Evolutionary conservation across 2,113 vertebrate genomes (phyloP), one percentile per base, ranked within the genome.

Genomic region (Pica pica): DNA sequence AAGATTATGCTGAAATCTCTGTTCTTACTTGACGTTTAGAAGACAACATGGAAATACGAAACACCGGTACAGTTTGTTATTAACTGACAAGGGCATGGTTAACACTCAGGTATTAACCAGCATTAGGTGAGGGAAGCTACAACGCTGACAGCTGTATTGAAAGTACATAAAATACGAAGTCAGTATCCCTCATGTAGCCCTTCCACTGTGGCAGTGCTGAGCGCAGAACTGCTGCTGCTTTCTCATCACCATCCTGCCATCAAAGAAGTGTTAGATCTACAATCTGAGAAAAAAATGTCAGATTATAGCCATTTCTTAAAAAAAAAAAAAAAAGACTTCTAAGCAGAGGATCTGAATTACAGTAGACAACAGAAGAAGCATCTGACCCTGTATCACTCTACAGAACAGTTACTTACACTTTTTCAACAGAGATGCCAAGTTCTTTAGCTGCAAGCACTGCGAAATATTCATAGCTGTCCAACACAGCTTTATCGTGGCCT

Each of bases 391-490:
- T 28, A 57, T n/a, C 53, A 55, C 46, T 50, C n/a, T n/a, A 91
- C 44, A 93, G 33, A 75, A 57, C 14, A 77, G 35, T 65, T 90
- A 92, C 99, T 99, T 97, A 99, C 99, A 99, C 98, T 97, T 98
- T 98, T 93, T 97, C 97, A 91, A 99, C 33, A 67, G 93, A 98
- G 80, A 99, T 97, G 55, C 98, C 99, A 83, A 99, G 98, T 96
- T 99, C 99, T 87, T 98, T 97, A 37, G 99, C 99, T 69, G 99
- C 98, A 96, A 99, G 97, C 37, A 98, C 98, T 10, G 98, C 98
- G 71, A 99, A 99, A 87, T 98, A 99, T 86, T 99, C 98, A 18
- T 99, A 99, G 96, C 99, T 99, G 96, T 99, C 98, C 97, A 99
- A 94, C 35, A 99, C 99, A 9, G 99, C 94, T 80, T 89, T 98